phyloP scores from a whole-genome alignment of 92 coral and sea anemone species.

The Epizoanthus scotinus region DNA sequence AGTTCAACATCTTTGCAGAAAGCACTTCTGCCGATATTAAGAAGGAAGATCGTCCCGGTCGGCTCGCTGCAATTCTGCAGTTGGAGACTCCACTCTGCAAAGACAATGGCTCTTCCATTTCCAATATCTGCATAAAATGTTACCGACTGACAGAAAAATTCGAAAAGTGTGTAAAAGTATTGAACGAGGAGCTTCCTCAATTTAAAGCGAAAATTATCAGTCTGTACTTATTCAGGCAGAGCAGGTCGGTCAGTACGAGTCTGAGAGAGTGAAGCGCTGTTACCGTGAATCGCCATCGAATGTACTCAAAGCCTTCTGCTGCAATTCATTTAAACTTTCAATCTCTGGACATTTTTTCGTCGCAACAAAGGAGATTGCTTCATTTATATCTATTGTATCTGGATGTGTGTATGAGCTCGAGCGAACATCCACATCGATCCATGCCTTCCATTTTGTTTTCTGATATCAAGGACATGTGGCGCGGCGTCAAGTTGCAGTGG shows the following conservation, averaged over 20 bases:
- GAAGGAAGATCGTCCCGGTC: neutral
- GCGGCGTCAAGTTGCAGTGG: too few species aligned
- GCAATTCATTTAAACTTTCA: too few species aligned
- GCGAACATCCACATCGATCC: too few species aligned
- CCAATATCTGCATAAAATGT: constrained; percentile 12
- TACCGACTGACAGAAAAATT: constrained; percentile 15
- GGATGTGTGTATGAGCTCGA: too few species aligned
- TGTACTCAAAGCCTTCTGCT: too few species aligned
- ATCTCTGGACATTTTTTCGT: too few species aligned
- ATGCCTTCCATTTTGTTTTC: too few species aligned
- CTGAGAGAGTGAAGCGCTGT: constrained; percentile 2
- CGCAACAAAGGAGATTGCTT: too few species aligned
- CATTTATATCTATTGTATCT: too few species aligned
- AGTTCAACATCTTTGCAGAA: neutral
- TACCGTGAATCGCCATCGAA: neutral
- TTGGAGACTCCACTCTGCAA: constrained; percentile 24
- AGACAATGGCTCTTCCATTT: constrained; percentile 21
- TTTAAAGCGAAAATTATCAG: constrained; percentile 16
- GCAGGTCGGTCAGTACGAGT: constrained; percentile 4
- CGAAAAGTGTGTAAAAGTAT: too few species aligned
- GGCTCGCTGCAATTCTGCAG: constrained; percentile 21
- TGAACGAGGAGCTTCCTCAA: constrained; percentile 28
- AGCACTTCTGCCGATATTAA: neutral
- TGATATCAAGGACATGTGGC: too few species aligned
- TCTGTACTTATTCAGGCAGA: constrained; percentile 5